Evolutionary conservation across 2,797 vertebrate genomes (phyloP).

Genomic region (Ctenopoma multispine): DNA sequence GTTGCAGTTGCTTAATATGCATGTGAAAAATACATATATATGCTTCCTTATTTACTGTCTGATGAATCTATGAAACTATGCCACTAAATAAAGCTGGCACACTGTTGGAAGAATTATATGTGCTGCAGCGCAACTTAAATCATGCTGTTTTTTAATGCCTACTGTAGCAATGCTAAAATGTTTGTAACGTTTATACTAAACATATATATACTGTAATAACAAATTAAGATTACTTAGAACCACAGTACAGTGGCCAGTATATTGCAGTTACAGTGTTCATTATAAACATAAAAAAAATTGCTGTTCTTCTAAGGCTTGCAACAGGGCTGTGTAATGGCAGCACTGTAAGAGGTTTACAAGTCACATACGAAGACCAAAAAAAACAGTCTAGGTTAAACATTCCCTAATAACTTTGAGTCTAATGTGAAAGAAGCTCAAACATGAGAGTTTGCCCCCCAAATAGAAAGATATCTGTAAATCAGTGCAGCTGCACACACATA

Average conservation of each 20-base stretch:
- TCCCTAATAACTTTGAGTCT: conserved; percentile 7
- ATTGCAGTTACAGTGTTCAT: not conserved
- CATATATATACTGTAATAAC: conserved; percentile 21
- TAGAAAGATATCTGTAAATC: conserved; percentile 49
- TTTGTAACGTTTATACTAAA: conserved; percentile 11
- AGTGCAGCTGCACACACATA: conserved; percentile 59
- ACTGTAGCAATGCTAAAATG: conserved; percentile 27
- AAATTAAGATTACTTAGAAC: conserved; percentile 8
- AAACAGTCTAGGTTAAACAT: conserved; percentile 18
- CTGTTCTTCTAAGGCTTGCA: conserved; percentile 7
- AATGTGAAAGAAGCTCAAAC: conserved; percentile 18
- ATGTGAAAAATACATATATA: conserved; percentile 13
- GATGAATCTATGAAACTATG: conserved; percentile 20
- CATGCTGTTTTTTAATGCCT: conserved; percentile 18
- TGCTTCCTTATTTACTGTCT: conserved; percentile 5
- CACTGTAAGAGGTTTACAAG: not conserved
- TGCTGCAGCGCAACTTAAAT: conserved; percentile 16
- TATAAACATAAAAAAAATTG: not conserved
- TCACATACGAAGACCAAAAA: not conserved
- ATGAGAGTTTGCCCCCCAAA: conserved; percentile 19
- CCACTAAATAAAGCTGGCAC: not conserved
- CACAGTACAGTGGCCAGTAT: not conserved
- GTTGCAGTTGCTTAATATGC: conserved; percentile 39
- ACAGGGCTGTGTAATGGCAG: not conserved
- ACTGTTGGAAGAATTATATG: conserved; percentile 27